phyloP scores from a whole-genome alignment of 2,888 invertebrate species.

The Argynnis bischoffii region DNA sequence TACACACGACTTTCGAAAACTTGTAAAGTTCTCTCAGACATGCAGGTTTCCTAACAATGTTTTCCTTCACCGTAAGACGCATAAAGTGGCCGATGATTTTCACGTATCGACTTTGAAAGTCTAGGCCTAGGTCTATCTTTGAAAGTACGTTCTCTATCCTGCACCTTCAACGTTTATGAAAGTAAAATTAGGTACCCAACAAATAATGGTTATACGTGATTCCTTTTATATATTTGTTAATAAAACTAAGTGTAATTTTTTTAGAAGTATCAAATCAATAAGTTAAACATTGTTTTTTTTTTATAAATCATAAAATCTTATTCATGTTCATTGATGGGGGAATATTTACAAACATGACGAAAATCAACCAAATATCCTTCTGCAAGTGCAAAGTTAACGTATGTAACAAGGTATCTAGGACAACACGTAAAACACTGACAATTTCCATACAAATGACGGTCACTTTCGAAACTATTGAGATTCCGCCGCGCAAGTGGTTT shows the following conservation, averaged over 20 bases:
- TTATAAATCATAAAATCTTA: not conserved
- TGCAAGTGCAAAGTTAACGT: conserved; percentile 53
- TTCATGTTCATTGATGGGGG: not conserved
- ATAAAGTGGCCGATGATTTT: not conserved
- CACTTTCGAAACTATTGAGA: conserved; percentile 77
- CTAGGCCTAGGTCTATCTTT: too few relatives aligned
- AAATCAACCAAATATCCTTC: conserved; percentile 32
- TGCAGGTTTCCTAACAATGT: too few relatives aligned
- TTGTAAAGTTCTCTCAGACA: too few relatives aligned
- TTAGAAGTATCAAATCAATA: not conserved
- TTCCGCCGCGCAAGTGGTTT: conserved; percentile 60
- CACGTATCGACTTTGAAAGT: too few relatives aligned
- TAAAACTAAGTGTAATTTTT: too few relatives aligned
- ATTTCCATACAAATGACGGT: conserved; percentile 77
- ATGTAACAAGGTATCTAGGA: conserved; percentile 68
- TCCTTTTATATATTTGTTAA: too few relatives aligned
- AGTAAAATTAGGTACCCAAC: too few relatives aligned
- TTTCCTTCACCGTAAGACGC: too few relatives aligned
- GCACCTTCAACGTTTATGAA: too few relatives aligned
- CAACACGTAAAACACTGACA: conserved; percentile 61
- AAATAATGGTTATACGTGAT: too few relatives aligned
- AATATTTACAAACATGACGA: conserved; percentile 25
- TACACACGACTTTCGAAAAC: too few relatives aligned
- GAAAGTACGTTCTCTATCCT: too few relatives aligned
- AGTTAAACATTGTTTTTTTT: not conserved